Base-by-base conservation (phyloP, 92 coral and sea anemone genomes). In the Palythoa grandis region DNA sequence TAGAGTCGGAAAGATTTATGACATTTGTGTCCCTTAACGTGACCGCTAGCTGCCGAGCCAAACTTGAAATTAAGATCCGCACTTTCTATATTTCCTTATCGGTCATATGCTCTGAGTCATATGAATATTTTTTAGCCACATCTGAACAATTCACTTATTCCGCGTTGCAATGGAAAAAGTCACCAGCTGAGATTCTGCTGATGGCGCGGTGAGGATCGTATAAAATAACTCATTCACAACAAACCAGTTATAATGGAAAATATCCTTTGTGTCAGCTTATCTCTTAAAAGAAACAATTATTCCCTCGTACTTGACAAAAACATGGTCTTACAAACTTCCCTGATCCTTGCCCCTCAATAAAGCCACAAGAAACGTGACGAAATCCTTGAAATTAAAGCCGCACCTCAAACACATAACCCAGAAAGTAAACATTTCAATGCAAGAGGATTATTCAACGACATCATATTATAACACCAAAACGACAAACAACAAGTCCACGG, bases 341-440 rank as follows among this genome's bases (percentile, higher is more conserved):
- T 80, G 85, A 80, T 80, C 85, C 85, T 9, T 65, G 43, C 85
- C 74, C 48, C 74, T 66, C 48, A 10, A 80, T 63, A 65, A 80
- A 80, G 85, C 85, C 85, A 66, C 85, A 80, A 66, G 72, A 68
- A 80, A 14, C 19, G 47, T 47, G 73, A 67, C 19, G 74, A 80
- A 80, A 80, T 80, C 74, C 85, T 66, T 66, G 74, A 63, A n/a
- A n/a, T n/a, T n/a, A n/a, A 80, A 80, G 85, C 85, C 85, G 85
- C 85, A 80, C 85, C 85, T 80, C 85, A 80, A 80, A 80, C 58
- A 65, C 40, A 48, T 52, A 80, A 66, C 74, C 85, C 66, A n/a
- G 61, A 80, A 80, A 66, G 74, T 80, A 80, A 80, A 80, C 85
- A 80, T 65, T 80, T 80, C 35, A 23, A 80, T 48, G 57, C 56